A percentile compares a stretch with the other conserved stretches of the same genome.
These are phyloP conservation scores for Premnoplex brunnescens DNA, from an alignment of 2,797 vertebrate genomes.

Conservation along the genomic window DNA sequence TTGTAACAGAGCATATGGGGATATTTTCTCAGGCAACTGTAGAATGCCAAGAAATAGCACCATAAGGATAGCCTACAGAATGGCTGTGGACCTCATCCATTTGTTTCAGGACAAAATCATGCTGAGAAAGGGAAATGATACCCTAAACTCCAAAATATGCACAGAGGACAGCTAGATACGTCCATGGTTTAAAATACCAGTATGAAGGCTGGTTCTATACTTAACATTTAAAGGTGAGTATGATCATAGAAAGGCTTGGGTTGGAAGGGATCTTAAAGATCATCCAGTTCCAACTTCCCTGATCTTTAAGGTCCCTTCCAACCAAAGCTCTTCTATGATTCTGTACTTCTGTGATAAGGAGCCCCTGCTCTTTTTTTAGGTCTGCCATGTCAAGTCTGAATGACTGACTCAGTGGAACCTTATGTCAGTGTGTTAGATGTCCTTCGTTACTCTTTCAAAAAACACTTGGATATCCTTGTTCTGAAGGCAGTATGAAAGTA, in stretches of 20 bases:
- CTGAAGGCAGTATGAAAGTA: neutral
- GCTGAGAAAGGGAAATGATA: neutral
- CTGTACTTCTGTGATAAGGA: neutral
- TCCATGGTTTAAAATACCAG: neutral
- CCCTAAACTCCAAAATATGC: neutral
- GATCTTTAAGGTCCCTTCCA: neutral
- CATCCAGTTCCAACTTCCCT: neutral
- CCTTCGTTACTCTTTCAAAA: neutral
- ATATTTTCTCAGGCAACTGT: neutral
- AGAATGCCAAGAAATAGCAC: neutral
- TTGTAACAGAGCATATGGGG: neutral
- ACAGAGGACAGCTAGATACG: neutral
- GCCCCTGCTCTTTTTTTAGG: neutral
- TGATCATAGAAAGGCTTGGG: neutral
- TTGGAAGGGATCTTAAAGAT: neutral
- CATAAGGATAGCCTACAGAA: neutral
- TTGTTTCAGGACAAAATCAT: neutral
- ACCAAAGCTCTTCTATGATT: neutral
- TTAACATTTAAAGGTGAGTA: neutral
- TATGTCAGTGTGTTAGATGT: rapidly evolving
- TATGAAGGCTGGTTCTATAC: neutral
- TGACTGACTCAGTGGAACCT: neutral
- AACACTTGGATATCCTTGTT: neutral
- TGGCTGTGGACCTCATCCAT: neutral
- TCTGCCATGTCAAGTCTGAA: neutral